Evolutionary conservation across 2,797 vertebrate species (phyloP).

Genomic region (Chaetophractus vellerosus): DNA sequence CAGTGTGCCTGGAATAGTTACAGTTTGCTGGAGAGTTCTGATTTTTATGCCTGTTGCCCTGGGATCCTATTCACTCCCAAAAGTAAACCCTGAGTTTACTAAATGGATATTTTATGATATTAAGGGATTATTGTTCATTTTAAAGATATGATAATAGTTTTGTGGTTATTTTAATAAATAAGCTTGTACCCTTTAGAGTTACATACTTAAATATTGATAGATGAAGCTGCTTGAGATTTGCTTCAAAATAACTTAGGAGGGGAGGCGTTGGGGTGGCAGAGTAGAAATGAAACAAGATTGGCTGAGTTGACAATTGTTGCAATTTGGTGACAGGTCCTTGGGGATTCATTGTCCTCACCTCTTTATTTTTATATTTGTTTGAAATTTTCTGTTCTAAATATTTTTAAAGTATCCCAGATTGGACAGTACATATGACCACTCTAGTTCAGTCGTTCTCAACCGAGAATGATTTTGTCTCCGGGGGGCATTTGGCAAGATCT

Average conservation of each 20-base stretch:
- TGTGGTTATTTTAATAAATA: not conserved
- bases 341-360: not conserved
- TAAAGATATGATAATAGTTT: not conserved
- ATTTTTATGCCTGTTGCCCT: not conserved
- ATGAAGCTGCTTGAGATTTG: not conserved
- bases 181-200: not conserved
- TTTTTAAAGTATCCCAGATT: not conserved
- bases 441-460: not conserved
- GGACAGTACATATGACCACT: not conserved
- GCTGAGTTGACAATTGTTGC: no score
- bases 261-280: not conserved
- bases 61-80: not conserved
- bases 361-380: not conserved
- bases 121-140: not conserved
- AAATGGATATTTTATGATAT: not conserved
- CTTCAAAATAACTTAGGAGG: not conserved
- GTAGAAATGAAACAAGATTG: not conserved
- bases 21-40: not conserved
- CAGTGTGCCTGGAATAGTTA: not conserved
- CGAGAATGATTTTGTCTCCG: no score
- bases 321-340: not conserved
- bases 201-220: not conserved
- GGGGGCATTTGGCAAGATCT: not conserved
- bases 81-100: not conserved
- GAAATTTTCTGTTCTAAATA: not conserved